These are phyloP conservation scores for Actenoides lindsayi DNA, from an alignment of 2,113 vertebrate species.

Conservation along the genomic window DNA sequence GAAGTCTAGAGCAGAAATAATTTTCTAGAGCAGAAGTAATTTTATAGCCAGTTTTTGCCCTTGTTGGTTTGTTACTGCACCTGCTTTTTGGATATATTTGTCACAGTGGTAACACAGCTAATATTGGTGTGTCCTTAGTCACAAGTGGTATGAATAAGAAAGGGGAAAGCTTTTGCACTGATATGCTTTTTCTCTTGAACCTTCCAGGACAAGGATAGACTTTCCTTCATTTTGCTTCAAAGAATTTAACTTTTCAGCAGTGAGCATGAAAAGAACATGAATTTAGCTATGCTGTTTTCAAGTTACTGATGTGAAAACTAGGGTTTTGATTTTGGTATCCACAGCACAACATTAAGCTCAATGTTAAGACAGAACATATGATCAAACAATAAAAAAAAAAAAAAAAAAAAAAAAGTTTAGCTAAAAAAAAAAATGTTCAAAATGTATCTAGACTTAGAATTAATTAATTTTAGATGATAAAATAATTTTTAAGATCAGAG, in stretches of 20 bases:
- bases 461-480: not conserved
- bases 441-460: not conserved
- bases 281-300: not conserved
- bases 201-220: not conserved
- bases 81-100: not conserved
- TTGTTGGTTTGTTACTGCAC: not conserved
- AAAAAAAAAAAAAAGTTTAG: not conserved
- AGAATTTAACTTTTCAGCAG: not conserved
- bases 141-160: not conserved
- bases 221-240: not conserved
- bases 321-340: not conserved
- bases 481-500: not conserved
- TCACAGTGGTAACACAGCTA: not conserved
- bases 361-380: not conserved
- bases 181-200: not conserved
- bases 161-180: not conserved
- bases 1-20: not conserved
- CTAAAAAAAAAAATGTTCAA: not conserved
- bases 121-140: not conserved
- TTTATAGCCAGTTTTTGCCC: not conserved
- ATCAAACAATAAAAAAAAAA: not conserved
- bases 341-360: not conserved
- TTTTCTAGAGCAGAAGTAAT: not conserved
- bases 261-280: not conserved
- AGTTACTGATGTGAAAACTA: not conserved